These are phyloP conservation scores for Linyphia triangularis DNA, from an alignment of 2,888 invertebrate species.

Conservation along the genomic window DNA sequence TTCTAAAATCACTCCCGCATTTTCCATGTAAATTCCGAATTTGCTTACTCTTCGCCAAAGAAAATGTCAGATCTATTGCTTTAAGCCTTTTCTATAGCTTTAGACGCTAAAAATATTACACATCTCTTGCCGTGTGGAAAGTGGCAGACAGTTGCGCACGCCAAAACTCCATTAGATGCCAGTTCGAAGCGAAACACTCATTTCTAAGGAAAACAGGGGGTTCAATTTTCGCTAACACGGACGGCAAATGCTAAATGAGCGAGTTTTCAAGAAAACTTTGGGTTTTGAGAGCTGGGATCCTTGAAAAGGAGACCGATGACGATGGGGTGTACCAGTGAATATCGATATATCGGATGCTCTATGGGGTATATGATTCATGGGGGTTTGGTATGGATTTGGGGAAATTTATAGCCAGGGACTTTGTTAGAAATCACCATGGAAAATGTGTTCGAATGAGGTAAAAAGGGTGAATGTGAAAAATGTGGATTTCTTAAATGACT, in stretches of 20 bases:
- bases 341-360: conserved; percentile 41
- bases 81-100: conserved; percentile 40
- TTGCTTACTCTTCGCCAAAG: not conserved
- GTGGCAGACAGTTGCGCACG: conserved; percentile 35
- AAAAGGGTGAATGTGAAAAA: not conserved
- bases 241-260: conserved; percentile 54
- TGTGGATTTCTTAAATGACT: not conserved
- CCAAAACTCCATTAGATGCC: conserved; percentile 69
- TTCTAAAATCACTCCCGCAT: conserved; percentile 63
- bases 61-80: conserved; percentile 53
- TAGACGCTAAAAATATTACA: conserved; percentile 39
- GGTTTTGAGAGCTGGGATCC: not conserved
- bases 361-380: conserved; percentile 18
- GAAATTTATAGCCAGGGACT: not conserved
- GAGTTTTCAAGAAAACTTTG: conserved; percentile 29
- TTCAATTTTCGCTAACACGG: conserved; percentile 50
- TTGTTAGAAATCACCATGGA: not conserved
- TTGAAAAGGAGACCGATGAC: conserved; percentile 7
- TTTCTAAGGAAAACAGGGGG: conserved; percentile 1
- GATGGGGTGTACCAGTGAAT: conserved; percentile 27
- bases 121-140: conserved; percentile 18
- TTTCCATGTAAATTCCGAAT: conserved; percentile 47
- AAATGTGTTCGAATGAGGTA: not conserved
- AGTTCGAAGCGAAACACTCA: conserved; percentile 35
- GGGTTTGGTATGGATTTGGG: not conserved